A percentile compares a stretch with the other conserved stretches of the same genome.
phyloP scores from a whole-genome alignment of 2,888 invertebrate species.

The Masnerella sp. region DNA sequence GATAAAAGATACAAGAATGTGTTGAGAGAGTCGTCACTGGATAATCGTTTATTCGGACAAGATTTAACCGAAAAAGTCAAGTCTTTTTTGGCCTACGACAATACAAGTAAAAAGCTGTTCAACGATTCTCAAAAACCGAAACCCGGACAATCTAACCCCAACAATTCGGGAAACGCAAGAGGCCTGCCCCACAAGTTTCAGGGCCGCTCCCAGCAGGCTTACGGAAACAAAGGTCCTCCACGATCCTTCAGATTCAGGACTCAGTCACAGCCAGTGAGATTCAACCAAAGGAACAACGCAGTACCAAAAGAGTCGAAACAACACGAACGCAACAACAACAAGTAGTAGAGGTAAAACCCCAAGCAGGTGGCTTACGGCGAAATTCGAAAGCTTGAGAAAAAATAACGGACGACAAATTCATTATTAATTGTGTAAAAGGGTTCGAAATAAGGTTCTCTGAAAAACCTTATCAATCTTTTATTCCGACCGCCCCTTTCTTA shows the following conservation, averaged over 20 bases:
- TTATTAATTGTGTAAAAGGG: neutral
- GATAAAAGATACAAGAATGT: slow-evolving; percentile 11
- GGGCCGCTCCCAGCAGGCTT: slow-evolving; percentile 3
- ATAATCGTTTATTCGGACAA: slow-evolving; percentile 7
- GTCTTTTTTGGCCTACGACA: neutral
- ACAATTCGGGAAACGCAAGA: slow-evolving; percentile 17
- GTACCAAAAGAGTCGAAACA: neutral
- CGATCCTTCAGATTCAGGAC: slow-evolving; percentile 5
- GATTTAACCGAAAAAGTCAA: slow-evolving; percentile 22
- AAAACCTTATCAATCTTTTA: neutral
- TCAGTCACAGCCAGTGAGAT: neutral
- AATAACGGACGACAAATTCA: neutral
- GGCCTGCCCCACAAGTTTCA: slow-evolving; percentile 6
- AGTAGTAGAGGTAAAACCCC: neutral
- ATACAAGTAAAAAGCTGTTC: slow-evolving; percentile 3
- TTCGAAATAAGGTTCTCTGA: neutral
- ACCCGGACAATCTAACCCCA: neutral
- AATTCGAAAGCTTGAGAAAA: neutral
- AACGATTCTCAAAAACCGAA: neutral
- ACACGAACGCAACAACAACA: neutral
- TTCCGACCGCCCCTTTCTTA: neutral
- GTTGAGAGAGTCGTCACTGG: slow-evolving; percentile 4
- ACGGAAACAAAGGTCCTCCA: neutral
- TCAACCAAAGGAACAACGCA: neutral
- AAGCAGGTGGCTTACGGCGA: neutral